These are phyloP conservation scores for Leucosticte australis DNA, from an alignment of 2,113 vertebrate genomes.

Conservation along the genomic window DNA sequence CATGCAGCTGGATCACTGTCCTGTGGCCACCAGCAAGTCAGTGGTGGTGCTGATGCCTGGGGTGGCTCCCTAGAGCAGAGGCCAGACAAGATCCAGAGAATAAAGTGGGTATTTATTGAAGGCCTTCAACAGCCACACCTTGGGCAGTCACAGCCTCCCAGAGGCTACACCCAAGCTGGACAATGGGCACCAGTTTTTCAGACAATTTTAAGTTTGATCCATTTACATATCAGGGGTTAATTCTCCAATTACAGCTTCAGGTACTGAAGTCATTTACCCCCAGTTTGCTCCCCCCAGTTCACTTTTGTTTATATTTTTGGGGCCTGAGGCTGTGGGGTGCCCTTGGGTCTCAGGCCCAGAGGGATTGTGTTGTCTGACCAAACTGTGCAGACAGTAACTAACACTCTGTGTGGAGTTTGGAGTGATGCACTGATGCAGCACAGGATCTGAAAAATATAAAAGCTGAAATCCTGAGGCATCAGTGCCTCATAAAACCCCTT, in stretches of 20 bases:
- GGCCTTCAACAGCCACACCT: background rate
- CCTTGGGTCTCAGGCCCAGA: background rate
- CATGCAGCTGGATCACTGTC: background rate
- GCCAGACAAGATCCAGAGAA: fast-evolving
- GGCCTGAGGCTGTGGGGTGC: background rate
- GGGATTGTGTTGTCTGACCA: too few relatives aligned
- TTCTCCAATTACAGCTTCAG: background rate
- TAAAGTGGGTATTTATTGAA: background rate
- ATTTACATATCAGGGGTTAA: background rate
- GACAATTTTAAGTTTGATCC: background rate
- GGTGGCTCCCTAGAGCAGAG: background rate
- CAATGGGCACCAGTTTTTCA: background rate
- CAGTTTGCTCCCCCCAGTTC: background rate
- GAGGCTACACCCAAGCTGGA: background rate
- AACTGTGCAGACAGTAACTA: background rate
- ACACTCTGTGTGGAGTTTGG: background rate
- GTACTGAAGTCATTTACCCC: background rate
- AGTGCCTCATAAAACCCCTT: background rate
- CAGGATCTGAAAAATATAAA: too few relatives aligned
- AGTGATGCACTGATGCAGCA: background rate
- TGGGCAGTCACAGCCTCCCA: background rate
- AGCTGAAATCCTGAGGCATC: background rate
- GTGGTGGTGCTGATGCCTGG: background rate
- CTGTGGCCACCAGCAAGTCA: background rate
- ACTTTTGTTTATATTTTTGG: background rate